phyloP scores from a whole-genome alignment of 2,888 invertebrate genomes.

The Malthinus flaveolus region DNA sequence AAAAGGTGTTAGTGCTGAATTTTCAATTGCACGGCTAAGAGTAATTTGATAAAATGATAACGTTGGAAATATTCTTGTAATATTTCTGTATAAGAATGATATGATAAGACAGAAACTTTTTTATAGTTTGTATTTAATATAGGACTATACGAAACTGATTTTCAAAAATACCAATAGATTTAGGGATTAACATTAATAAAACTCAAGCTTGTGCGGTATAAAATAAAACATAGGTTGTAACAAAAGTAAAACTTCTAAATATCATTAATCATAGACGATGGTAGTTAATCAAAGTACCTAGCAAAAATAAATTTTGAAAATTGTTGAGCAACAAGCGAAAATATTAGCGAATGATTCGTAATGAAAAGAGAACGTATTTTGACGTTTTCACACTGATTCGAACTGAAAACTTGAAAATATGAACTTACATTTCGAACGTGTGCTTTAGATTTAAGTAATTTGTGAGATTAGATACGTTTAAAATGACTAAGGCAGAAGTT shows the following conservation, averaged over 20 bases:
- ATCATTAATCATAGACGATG: constrained; percentile 14
- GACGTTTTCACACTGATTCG: too few relatives aligned
- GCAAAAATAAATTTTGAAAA: constrained; percentile 12
- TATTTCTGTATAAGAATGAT: not conserved
- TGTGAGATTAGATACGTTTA: too few relatives aligned
- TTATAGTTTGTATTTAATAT: constrained; percentile 3
- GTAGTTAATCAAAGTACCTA: constrained; percentile 1
- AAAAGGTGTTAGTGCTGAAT: too few relatives aligned
- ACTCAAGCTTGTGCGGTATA: constrained; percentile 13
- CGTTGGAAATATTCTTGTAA: too few relatives aligned
- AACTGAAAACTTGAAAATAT: too few relatives aligned
- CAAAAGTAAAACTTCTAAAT: constrained; percentile 17
- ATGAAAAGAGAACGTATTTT: too few relatives aligned
- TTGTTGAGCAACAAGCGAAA: not conserved
- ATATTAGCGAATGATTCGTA: too few relatives aligned
- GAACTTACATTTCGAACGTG: too few relatives aligned
- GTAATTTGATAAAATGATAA: too few relatives aligned
- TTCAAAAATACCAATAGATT: constrained; percentile 16
- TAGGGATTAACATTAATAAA: constrained; percentile 17
- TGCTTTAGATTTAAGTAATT: too few relatives aligned
- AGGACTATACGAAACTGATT: constrained; percentile 8
- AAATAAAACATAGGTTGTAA: constrained; percentile 11
- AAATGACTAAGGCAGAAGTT: too few relatives aligned
- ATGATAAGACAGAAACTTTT: constrained; percentile 1
- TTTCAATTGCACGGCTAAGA: too few relatives aligned